Percentiles rank a stretch among this genome's conserved stretches.
These are phyloP conservation scores for Rhagonycha lutea DNA, from an alignment of 2,888 invertebrate species.

Conservation along the genomic window DNA sequence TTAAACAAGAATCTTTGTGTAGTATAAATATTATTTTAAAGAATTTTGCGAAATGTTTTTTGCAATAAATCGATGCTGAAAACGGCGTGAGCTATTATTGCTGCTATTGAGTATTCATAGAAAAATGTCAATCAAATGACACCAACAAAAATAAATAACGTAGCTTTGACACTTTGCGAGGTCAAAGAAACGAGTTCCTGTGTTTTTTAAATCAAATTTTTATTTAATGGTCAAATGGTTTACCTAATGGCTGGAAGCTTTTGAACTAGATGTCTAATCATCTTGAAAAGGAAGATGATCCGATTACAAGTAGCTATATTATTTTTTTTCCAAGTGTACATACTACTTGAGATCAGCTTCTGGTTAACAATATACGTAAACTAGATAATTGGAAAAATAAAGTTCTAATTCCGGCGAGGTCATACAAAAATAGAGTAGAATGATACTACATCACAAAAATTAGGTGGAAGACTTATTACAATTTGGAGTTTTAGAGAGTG, in stretches of 20 bases:
- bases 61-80: not conserved
- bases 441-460: not conserved
- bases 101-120: not conserved
- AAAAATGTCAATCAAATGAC: not conserved
- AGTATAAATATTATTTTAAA: not conserved
- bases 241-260: not conserved
- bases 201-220: not conserved
- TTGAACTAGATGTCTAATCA: not conserved
- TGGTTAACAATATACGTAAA: not conserved
- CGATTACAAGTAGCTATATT: too few species aligned
- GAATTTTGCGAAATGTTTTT: not conserved
- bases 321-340: not conserved
- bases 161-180: not conserved
- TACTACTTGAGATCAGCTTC: not conserved
- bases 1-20: not conserved
- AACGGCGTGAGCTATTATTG: not conserved
- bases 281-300: too few species aligned
- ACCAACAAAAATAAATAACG: not conserved
- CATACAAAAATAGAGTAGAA: not conserved
- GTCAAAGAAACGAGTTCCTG: not conserved
- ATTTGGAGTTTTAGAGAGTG: not conserved
- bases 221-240: not conserved
- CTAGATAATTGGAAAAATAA: not conserved
- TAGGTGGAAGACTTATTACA: not conserved
- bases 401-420: not conserved